phyloP scores from a whole-genome alignment of 53 echinoderm and acorn worm genomes.

The Paelopatides confundens region DNA sequence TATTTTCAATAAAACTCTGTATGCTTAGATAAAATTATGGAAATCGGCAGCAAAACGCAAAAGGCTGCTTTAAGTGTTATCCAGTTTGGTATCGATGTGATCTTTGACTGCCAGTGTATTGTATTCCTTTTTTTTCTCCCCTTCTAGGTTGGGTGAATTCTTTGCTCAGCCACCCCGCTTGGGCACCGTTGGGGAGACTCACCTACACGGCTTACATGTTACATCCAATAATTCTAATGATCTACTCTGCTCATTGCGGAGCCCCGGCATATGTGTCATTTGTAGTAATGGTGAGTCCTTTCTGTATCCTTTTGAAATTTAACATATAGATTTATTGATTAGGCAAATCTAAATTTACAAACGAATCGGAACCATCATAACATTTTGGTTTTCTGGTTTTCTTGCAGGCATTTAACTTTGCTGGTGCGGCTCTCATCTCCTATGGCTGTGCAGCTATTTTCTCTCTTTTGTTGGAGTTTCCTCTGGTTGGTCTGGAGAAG shows the following conservation, averaged over 20 bases:
- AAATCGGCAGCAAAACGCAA: no score
- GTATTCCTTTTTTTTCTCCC: background rate
- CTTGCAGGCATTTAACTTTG: slow-evolving; percentile 68
- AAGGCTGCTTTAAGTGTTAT: no score
- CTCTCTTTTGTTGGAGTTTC: slow-evolving; percentile 82
- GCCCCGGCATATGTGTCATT: background rate
- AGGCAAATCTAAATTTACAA: background rate
- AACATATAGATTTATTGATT: background rate
- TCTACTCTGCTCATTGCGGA: slow-evolving; percentile 32
- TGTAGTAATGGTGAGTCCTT: background rate
- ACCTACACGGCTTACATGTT: slow-evolving; percentile 84
- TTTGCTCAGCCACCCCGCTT: slow-evolving; percentile 74
- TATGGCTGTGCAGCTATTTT: slow-evolving; percentile 75
- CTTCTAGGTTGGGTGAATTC: slow-evolving; percentile 81
- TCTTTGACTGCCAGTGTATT: background rate
- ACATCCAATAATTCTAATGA: slow-evolving; percentile 58
- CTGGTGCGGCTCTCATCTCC: slow-evolving; percentile 54
- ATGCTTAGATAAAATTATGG: no score
- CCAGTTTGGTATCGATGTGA: no score
- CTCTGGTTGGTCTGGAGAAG: slow-evolving; percentile 86
- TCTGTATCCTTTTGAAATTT: no score
- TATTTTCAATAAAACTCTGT: no score
- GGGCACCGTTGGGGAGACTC: slow-evolving; percentile 80
- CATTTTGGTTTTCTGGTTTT: background rate
- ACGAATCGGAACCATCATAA: background rate